Evolutionary conservation across 2,888 invertebrate species (phyloP).

Genomic region (Dryocosmus kuriphilus): DNA sequence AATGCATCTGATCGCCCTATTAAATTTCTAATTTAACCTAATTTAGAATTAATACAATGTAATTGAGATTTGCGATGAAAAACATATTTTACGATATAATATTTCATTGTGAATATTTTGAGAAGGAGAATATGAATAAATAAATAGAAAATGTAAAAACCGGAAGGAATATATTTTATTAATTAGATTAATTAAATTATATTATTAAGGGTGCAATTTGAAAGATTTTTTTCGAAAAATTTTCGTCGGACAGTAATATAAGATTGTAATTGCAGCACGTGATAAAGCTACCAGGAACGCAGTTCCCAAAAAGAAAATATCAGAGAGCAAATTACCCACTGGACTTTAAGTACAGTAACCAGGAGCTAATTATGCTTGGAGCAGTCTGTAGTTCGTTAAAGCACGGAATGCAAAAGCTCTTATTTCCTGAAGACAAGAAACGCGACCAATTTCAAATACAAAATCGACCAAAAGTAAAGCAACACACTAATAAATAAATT

Average conservation of each 20-base stretch:
- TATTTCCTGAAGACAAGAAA: not conserved
- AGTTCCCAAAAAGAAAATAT: not conserved
- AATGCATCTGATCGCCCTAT: not conserved
- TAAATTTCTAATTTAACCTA: too few relatives aligned
- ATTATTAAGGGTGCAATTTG: too few relatives aligned
- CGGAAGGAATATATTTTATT: too few relatives aligned
- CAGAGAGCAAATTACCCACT: slow-evolving; percentile 6
- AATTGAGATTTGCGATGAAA: too few relatives aligned
- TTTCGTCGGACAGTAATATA: not conserved
- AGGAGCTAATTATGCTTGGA: slow-evolving; percentile 18
- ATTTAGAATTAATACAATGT: too few relatives aligned
- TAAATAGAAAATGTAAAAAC: too few relatives aligned
- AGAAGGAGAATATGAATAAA: too few relatives aligned
- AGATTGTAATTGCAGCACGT: slow-evolving; percentile 8
- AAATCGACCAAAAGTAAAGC: not conserved
- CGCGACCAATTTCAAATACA: not conserved
- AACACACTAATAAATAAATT: slow-evolving; percentile 3
- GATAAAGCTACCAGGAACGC: slow-evolving; percentile 6
- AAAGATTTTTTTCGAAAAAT: not conserved
- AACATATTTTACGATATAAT: too few relatives aligned
- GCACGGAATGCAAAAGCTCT: not conserved
- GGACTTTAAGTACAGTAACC: slow-evolving; percentile 27
- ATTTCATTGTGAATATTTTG: too few relatives aligned
- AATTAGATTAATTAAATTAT: too few relatives aligned
- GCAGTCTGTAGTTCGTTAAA: not conserved